A percentile compares a stretch with the other conserved stretches of the same genome.
These are phyloP conservation scores for Seira ritae DNA, from an alignment of 2,888 invertebrate species.

Conservation along the genomic window DNA sequence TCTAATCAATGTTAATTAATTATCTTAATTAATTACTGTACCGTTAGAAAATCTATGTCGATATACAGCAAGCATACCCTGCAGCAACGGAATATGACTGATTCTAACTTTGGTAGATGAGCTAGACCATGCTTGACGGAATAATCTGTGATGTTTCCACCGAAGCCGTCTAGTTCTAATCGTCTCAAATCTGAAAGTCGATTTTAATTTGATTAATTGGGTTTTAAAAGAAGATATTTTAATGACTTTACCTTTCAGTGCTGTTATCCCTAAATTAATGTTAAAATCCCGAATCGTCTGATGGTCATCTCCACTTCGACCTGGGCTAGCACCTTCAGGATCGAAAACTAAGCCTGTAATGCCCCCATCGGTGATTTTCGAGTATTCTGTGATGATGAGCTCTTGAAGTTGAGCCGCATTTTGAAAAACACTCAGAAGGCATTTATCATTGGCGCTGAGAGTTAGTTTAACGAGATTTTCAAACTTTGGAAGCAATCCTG, in stretches of 20 bases:
- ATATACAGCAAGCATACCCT: too few relatives aligned
- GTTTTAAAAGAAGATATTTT: too few relatives aligned
- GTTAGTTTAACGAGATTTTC: constrained; percentile 26
- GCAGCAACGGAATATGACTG: constrained; percentile 46
- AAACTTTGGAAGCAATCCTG: constrained; percentile 30
- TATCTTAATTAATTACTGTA: too few relatives aligned
- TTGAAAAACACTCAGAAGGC: constrained; percentile 30
- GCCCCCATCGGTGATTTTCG: constrained; percentile 52
- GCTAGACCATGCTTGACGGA: constrained; percentile 44
- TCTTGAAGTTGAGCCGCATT: constrained; percentile 31
- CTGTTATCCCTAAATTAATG: constrained; percentile 29
- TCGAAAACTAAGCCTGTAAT: constrained; percentile 34
- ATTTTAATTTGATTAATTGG: too few relatives aligned
- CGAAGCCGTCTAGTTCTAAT: constrained; percentile 51
- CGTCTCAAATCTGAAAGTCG: constrained; percentile 32
- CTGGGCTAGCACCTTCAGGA: background rate
- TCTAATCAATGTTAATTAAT: too few relatives aligned
- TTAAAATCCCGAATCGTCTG: constrained; percentile 1
- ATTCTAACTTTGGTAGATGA: constrained; percentile 33
- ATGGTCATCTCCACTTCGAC: background rate
- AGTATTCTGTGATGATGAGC: constrained; percentile 44
- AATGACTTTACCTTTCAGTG: constrained; percentile 39
- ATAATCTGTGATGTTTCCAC: constrained; percentile 36
- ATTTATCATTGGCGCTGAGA: constrained; percentile 35
- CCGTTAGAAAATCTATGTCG: background rate